A percentile compares a stretch with the other conserved stretches of the same genome.
phyloP scores from a whole-genome alignment of 2,797 vertebrate species.

The Catharus ustulatus region DNA sequence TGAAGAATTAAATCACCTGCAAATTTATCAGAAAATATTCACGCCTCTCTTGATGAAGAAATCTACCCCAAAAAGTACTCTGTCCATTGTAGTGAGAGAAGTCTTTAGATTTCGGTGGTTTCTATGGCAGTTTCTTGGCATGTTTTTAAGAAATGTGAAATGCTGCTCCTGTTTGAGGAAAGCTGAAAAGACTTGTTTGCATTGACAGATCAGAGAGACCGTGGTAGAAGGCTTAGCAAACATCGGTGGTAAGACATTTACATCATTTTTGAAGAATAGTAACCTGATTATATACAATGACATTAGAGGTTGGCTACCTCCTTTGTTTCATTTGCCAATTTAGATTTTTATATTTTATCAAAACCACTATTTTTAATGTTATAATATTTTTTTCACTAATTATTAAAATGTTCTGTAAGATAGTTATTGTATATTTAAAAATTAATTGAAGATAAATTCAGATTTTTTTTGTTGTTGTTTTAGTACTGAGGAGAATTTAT shows the following conservation, averaged over 20 bases:
- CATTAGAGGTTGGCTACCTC: not conserved
- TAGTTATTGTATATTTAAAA: not conserved
- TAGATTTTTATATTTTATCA: not conserved
- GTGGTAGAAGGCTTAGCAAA: slow-evolving; percentile 88
- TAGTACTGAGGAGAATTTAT: not conserved
- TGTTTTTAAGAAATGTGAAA: not conserved
- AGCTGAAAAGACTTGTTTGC: slow-evolving; percentile 1
- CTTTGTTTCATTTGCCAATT: not conserved
- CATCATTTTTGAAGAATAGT: not conserved
- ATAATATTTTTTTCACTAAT: not conserved
- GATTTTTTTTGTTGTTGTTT: not conserved
- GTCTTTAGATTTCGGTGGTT: not conserved
- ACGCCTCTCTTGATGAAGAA: not conserved
- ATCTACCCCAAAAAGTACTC: not conserved
- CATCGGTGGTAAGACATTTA: slow-evolving; percentile 86
- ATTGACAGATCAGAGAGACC: slow-evolving; percentile 88
- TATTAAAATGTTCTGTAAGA: not conserved
- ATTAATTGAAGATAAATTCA: not conserved
- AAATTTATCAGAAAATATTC: not conserved
- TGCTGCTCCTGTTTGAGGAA: not conserved
- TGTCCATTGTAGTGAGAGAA: not conserved
- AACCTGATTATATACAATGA: not conserved
- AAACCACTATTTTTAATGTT: not conserved
- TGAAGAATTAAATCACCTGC: not conserved
- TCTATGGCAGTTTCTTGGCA: not conserved